Conservation (phyloP, 2,797 vertebrate species). For the Holocentrus rufus region DNA sequence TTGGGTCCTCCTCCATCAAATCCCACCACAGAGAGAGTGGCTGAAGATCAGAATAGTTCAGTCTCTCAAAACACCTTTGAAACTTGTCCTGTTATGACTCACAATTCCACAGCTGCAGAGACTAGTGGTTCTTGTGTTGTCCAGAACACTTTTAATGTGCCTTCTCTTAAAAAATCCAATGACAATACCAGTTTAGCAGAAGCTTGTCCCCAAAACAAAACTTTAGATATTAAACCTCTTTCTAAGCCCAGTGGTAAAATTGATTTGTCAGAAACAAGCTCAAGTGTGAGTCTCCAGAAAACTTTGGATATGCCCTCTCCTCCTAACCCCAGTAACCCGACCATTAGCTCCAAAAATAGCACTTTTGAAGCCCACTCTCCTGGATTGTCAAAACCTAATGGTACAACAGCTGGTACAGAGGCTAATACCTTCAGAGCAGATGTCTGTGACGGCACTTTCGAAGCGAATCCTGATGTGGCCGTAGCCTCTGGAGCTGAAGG, state of each 20-base stretch:
- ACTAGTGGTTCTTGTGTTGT: neutral
- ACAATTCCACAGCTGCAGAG: constrained; percentile 14
- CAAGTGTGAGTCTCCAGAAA: constrained; percentile 6
- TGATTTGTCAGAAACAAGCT: constrained; percentile 40
- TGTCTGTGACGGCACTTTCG: constrained; percentile 22
- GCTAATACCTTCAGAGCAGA: neutral
- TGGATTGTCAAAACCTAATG: constrained; percentile 16
- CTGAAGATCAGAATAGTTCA: neutral
- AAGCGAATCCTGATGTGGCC: constrained; percentile 28
- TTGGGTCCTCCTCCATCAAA: constrained; percentile 33
- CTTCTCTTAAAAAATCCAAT: constrained; percentile 35
- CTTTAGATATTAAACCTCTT: constrained; percentile 44
- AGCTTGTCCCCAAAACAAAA: constrained; percentile 32
- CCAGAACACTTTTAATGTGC: constrained; percentile 52
- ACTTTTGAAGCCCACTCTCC: neutral
- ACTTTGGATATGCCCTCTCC: constrained; percentile 6
- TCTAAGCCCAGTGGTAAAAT: constrained; percentile 45
- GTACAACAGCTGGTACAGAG: neutral
- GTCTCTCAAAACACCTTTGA: neutral
- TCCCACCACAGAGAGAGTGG: neutral
- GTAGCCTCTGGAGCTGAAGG: neutral
- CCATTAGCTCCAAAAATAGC: constrained; percentile 6
- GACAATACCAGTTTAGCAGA: neutral
- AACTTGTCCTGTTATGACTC: neutral
- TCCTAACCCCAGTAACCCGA: constrained; percentile 20